Percentiles rank a stretch among this genome's conserved stretches.
These are phyloP conservation scores for Callimorpha dominula DNA, from an alignment of 2,888 invertebrate genomes.

Conservation along the genomic window DNA sequence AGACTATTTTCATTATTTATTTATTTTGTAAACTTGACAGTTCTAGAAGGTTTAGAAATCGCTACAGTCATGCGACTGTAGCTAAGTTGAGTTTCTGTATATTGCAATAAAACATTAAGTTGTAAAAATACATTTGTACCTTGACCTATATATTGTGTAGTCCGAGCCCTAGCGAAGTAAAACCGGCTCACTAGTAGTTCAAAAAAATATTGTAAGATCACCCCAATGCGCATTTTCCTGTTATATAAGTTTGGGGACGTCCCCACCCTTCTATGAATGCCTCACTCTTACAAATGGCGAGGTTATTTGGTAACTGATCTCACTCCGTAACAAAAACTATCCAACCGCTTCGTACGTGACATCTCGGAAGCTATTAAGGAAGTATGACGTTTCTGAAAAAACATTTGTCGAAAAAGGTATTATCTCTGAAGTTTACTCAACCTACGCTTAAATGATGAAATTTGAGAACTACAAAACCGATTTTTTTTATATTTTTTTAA, in stretches of 20 bases:
- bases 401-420: neutral
- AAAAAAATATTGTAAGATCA: neutral
- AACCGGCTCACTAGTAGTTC: neutral
- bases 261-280: neutral
- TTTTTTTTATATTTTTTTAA: neutral
- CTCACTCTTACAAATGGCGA: neutral
- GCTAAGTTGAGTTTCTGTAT: neutral
- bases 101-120: no score
- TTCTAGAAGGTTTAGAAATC: neutral
- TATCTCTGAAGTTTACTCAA: neutral
- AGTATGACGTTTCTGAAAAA: neutral
- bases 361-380: slow-evolving; percentile 5
- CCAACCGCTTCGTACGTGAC: slow-evolving; percentile 5
- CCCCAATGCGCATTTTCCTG: neutral
- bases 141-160: neutral
- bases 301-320: slow-evolving; percentile 4
- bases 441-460: neutral
- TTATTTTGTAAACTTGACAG: neutral
- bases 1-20: neutral
- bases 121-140: no score
- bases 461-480: neutral
- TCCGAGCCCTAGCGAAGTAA: neutral
- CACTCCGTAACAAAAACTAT: slow-evolving; percentile 12
- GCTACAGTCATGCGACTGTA: no score
- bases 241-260: neutral